Conservation (phyloP, 1,140 invertebrate genomes). For the Caenorhabditis latens region DNA sequence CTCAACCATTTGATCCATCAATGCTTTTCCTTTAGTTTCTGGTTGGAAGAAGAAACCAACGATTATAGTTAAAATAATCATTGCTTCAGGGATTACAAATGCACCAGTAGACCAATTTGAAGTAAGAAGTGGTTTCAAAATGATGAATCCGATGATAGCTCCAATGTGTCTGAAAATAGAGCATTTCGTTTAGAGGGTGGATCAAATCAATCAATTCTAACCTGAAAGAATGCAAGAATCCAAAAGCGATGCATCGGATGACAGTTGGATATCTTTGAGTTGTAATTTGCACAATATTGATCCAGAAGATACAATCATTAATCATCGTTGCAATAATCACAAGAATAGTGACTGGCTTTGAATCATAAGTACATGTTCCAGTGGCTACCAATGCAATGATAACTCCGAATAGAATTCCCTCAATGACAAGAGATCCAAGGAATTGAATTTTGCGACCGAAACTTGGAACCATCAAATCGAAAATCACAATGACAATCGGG, state of each 20-base stretch:
- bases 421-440: constrained; percentile 62
- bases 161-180: constrained; percentile 69
- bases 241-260: constrained; percentile 74
- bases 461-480: constrained; percentile 69
- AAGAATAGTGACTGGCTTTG: constrained; percentile 63
- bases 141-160: constrained; percentile 70
- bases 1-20: constrained; percentile 75
- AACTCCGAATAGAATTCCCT: constrained; percentile 69
- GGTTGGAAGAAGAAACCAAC: constrained; percentile 74
- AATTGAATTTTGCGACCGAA: constrained; percentile 74
- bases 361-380: constrained; percentile 60
- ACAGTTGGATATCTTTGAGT: constrained; percentile 73
- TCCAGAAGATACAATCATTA: constrained; percentile 75
- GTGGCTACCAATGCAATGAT: constrained; percentile 67
- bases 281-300: constrained; percentile 73
- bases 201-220: constrained; percentile 37
- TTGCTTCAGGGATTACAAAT: constrained; percentile 72
- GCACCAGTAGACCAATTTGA: constrained; percentile 68
- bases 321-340: constrained; percentile 73
- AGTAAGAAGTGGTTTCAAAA: constrained; percentile 69
- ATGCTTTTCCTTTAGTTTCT: constrained; percentile 76
- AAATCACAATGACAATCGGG: constrained; percentile 71
- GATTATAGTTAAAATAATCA: constrained; percentile 72
- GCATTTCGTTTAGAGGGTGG: neutral
- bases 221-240: constrained; percentile 72